Evolutionary conservation across 2,113 vertebrate species (phyloP).

Genomic region (Brachyistius frenatus): DNA sequence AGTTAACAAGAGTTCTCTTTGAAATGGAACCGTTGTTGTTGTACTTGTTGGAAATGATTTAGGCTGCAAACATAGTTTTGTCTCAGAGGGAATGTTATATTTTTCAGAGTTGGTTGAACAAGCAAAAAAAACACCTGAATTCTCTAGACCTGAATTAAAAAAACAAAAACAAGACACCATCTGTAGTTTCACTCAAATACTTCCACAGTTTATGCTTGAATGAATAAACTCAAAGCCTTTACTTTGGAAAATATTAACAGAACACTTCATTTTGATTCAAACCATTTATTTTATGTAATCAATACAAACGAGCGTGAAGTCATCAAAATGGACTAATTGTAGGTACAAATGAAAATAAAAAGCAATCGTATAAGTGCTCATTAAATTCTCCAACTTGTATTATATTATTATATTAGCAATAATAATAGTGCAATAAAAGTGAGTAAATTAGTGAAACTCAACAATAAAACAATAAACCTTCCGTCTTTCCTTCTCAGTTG

Average conservation of each 20-base stretch:
- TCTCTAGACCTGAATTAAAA: constrained; percentile 15
- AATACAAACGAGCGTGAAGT: background rate
- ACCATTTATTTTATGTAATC: background rate
- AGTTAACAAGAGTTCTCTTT: constrained; percentile 40
- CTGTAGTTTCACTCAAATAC: constrained; percentile 1
- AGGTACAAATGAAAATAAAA: background rate
- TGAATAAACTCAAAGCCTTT: background rate
- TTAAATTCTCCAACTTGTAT: too few relatives aligned
- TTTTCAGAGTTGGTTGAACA: constrained; percentile 44
- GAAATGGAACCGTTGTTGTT: constrained; percentile 38
- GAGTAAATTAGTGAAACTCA: too few relatives aligned
- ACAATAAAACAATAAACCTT: too few relatives aligned
- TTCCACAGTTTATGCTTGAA: background rate
- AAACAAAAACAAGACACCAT: constrained; percentile 21
- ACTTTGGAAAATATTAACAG: background rate
- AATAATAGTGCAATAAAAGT: too few relatives aligned
- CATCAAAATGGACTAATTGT: background rate
- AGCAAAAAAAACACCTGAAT: constrained; percentile 15
- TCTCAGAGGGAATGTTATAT: constrained; percentile 6
- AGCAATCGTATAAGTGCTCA: too few relatives aligned
- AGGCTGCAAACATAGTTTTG: constrained; percentile 23
- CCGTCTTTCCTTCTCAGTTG: too few relatives aligned
- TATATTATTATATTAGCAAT: too few relatives aligned
- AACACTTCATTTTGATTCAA: too few relatives aligned
- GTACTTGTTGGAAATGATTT: constrained; percentile 37